Evolutionary conservation across 2,797 vertebrate genomes (phyloP), one percentile per base, ranked within the genome.

Genomic region (Pseudomugil tenellus): DNA sequence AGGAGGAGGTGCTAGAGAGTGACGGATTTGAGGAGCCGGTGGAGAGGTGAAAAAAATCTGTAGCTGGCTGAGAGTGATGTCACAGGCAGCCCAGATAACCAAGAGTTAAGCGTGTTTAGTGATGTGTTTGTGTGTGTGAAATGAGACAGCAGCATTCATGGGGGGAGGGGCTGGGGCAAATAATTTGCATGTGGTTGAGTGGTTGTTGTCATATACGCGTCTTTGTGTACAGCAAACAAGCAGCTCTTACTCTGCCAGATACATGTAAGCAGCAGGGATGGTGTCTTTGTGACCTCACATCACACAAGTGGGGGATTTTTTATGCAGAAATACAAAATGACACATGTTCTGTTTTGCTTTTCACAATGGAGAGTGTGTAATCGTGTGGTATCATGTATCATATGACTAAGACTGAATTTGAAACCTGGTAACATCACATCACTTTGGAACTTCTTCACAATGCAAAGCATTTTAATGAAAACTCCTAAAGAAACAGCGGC

Each of bases 141-240:
- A 19, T 13, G 28, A 1, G 11, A 13, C 3, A 12, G 49, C 17
- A 17, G 11, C 17, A 14, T 6, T 4, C 1, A 8, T 6, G 32
- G 12, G 12, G 12, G 35, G 12, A 9, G 35, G 12, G 52, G n/a
- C 25, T 67, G 70, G 70, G 63, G 43, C 56, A 29, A 34, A 53
- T 1, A 3, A 83, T 85, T 81, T 80, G 75, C 78, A 87, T 80
- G 70, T 28, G 77, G 59, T 53, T 83, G 63, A 78, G 61, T 52
- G 68, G 56, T 77, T 85, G 81, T 76, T 79, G 72, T 70, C 28
- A 9, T 76, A 63, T 80, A 67, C 58, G 29, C 70, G 29, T 79
- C 58, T 79, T 60, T 84, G 79, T 78, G 73, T 79, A 52, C 23
- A 77, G 46, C 43, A 90, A 87, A 81, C 81, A 83, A 80, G 37